Evolutionary conservation across 2,797 vertebrate species (phyloP).

Genomic region (Neosilurus mollespiculum): DNA sequence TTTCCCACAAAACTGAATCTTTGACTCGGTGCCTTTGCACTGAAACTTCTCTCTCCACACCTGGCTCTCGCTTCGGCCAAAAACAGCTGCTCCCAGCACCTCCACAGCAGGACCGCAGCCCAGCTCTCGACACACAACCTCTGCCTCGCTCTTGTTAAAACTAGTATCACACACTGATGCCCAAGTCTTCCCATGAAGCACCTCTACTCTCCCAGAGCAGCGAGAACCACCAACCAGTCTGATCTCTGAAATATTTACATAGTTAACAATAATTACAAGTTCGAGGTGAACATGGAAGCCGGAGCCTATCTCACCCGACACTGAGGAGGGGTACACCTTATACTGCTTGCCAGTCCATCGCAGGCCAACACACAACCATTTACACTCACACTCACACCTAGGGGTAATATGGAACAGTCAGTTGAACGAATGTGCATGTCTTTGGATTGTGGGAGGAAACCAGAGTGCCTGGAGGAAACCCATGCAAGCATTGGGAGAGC

Average conservation of each 20-base stretch:
- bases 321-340: no score
- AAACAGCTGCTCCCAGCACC: conserved; percentile 51
- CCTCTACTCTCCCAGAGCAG: conserved; percentile 54
- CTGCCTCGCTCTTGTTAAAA: conserved; percentile 67
- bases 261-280: not conserved
- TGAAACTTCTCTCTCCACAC: conserved; percentile 63
- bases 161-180: conserved; percentile 66
- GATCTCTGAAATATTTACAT: not conserved
- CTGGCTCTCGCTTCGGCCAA: conserved; percentile 42
- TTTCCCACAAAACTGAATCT: conserved; percentile 8
- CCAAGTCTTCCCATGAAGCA: conserved; percentile 59
- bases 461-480: no score
- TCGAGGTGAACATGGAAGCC: no score
- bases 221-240: conserved; percentile 28
- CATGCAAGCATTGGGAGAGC: no score
- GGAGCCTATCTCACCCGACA: no score
- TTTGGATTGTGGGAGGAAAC: no score
- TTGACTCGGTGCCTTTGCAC: conserved; percentile 65
- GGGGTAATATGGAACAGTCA: no score
- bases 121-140: conserved; percentile 70
- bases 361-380: no score
- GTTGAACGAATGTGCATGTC: no score
- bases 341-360: no score
- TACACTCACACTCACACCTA: no score
- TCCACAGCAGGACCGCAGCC: conserved; percentile 64